These are phyloP conservation scores for Pristiophorus japonicus DNA, from an alignment of 2,113 vertebrate species.

Conservation along the genomic window DNA sequence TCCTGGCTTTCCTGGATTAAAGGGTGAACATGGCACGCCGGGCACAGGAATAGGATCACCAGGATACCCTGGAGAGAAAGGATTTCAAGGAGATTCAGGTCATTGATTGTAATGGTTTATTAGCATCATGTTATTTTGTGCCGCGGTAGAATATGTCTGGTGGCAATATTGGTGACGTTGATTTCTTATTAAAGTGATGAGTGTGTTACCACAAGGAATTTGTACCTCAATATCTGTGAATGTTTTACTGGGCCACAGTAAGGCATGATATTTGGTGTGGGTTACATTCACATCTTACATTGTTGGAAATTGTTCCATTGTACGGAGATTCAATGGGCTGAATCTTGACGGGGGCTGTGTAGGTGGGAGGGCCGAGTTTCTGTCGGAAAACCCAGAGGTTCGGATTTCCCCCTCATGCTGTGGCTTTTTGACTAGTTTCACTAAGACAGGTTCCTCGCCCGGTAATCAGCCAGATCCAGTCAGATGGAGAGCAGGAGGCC, in stretches of 20 bases:
- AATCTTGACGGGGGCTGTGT: neutral
- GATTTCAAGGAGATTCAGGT: slow-evolving; percentile 71
- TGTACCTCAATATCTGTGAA: neutral
- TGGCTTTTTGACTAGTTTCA: neutral
- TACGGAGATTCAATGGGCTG: neutral
- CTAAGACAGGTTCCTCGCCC: too few relatives aligned
- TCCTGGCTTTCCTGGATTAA: slow-evolving; percentile 68
- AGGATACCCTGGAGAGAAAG: slow-evolving; percentile 69
- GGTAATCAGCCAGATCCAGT: too few relatives aligned
- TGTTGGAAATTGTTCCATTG: neutral
- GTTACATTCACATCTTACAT: neutral
- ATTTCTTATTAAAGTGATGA: neutral
- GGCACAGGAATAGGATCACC: slow-evolving; percentile 54
- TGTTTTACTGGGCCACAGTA: neutral
- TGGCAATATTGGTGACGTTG: neutral
- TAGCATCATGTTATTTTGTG: neutral
- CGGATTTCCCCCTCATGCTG: neutral
- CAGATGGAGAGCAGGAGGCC: too few relatives aligned
- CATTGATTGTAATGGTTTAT: slow-evolving; percentile 38
- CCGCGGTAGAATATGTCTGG: neutral
- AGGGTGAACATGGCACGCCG: slow-evolving; percentile 75
- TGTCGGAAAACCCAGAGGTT: neutral
- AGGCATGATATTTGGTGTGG: neutral
- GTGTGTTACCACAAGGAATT: neutral
- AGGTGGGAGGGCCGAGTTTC: neutral